These are phyloP conservation scores for Hoplostethus mediterraneus DNA, from an alignment of 2,797 vertebrate species.

Conservation along the genomic window DNA sequence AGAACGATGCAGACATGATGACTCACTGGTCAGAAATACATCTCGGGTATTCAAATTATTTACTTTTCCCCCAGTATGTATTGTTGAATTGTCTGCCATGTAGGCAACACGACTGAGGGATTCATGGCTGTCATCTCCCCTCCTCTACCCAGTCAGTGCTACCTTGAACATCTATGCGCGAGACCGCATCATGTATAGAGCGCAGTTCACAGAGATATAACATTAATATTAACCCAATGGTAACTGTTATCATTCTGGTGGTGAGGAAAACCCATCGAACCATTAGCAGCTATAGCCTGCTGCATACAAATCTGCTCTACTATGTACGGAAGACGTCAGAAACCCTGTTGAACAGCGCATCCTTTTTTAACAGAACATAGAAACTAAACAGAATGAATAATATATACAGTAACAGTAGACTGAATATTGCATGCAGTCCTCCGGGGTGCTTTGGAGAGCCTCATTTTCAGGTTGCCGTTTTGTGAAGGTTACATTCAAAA, in stretches of 20 bases:
- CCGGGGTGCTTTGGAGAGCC: too few species aligned
- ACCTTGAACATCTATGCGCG: constrained; percentile 42
- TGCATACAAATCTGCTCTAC: background rate
- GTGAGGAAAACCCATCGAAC: background rate
- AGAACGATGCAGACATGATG: constrained; percentile 23
- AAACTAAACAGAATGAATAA: background rate
- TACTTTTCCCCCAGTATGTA: background rate
- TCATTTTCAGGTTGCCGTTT: too few species aligned
- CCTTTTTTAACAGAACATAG: background rate
- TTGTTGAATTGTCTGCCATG: background rate
- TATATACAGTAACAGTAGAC: background rate
- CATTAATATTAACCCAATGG: background rate
- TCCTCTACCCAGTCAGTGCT: constrained; percentile 48
- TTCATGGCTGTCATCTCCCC: constrained; percentile 61
- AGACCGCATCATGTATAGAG: constrained; percentile 57
- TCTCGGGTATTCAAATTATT: background rate
- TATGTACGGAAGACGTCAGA: background rate
- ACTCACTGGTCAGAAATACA: constrained; percentile 23
- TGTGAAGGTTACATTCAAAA: too few species aligned
- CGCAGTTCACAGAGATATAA: constrained; percentile 9
- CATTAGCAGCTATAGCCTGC: too few species aligned
- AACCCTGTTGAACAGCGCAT: background rate
- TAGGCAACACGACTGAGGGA: constrained; percentile 15
- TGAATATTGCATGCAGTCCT: background rate
- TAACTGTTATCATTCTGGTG: background rate